Evolutionary conservation across 2,113 vertebrate species (phyloP).

Genomic region (Bos indicus): DNA sequence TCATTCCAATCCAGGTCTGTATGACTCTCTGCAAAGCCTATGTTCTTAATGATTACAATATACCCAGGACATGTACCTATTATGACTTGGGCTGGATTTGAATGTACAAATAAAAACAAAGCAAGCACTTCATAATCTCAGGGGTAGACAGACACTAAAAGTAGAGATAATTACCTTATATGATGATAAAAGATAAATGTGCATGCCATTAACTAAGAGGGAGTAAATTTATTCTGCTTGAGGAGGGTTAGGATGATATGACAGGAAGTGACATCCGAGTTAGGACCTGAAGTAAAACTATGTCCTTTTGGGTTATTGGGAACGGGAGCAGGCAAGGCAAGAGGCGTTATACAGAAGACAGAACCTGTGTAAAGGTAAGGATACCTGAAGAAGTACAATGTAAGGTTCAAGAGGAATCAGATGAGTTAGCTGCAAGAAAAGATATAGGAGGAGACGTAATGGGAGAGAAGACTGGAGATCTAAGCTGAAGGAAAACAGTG

Average conservation of each 20-base stretch:
- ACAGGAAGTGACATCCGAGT: not conserved
- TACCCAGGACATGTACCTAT: not conserved
- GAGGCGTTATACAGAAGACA: not conserved
- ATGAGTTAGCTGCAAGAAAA: not conserved
- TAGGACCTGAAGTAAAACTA: not conserved
- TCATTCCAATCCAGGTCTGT: not conserved
- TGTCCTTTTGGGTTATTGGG: not conserved
- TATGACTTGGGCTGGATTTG: not conserved
- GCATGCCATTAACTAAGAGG: not conserved
- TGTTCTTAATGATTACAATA: not conserved
- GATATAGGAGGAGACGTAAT: not conserved
- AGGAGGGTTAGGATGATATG: not conserved
- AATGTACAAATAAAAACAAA: conserved; percentile 19
- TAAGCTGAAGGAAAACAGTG: not conserved
- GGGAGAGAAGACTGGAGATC: not conserved
- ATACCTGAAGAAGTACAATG: not conserved
- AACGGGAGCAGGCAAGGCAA: not conserved
- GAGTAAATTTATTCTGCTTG: not conserved
- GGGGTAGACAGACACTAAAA: not conserved
- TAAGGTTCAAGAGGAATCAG: not conserved
- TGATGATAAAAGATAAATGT: not conserved
- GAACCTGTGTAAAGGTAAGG: not conserved
- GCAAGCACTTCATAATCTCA: not conserved
- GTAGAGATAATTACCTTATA: not conserved
- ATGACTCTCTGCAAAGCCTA: not conserved